Evolutionary conservation across 1,140 invertebrate species (phyloP), one percentile per base, ranked within the genome.

Genomic region (Cataglyphis hispanica): DNA sequence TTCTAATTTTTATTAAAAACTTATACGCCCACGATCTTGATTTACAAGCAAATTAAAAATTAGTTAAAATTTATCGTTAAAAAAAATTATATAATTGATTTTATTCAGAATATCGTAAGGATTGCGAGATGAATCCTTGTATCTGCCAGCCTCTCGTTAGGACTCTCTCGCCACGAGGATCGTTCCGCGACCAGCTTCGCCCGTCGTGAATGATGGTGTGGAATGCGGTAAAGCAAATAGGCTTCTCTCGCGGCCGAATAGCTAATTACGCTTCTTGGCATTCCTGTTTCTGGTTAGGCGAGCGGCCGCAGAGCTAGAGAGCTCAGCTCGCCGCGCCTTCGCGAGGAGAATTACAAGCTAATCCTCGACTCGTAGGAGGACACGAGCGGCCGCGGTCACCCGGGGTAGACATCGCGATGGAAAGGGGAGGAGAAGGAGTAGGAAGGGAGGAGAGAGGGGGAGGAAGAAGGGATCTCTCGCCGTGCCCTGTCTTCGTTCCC

Each of bases 171-270:
- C 67, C 25, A 60, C 6, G 25, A 56, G 78, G 67, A 74, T 83
- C 78, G 78, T 83, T 83, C 53, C 78, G 50, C 66, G 67, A 80
- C 76, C 86, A 50, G 60, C 40, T 75, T 85, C 61, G 85, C 74
- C 84, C 83, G 86, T 91, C 84, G 91, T 91, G 90, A 92, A 92
- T 92, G 93, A 91, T 92, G 76, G 90, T 90, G 88, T 90, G 93
- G 93, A 94, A 94, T 94, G 93, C 93, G 91, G 94, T 92, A 94
- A 93, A 94, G 93, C 93, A 94, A 94, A 94, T 94, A 94, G 93
- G 91, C 92, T 92, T 53, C 85, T 90, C 88, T 89, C 92, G 91
- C 90, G 90, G 90, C 90, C 92, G 92, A 94, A 94, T 93, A 94
- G 93, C 93, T 95, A 95, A 95, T 95, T 95, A 95, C 92, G 93